Conservation (phyloP, 1,140 invertebrate genomes). For the Zaprionus gabonicus region DNA sequence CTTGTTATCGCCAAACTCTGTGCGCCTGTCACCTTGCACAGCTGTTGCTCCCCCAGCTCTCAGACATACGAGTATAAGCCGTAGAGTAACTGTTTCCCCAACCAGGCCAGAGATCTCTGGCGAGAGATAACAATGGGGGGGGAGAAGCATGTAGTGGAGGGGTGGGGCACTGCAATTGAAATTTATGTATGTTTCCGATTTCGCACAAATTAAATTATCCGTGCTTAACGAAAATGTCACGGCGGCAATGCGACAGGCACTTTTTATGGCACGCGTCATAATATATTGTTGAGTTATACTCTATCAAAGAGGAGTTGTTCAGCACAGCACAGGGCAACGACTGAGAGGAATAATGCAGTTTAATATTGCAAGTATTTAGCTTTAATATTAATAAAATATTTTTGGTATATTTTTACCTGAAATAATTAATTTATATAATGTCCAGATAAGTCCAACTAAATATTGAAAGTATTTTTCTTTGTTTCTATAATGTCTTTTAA, state of each 20-base stretch:
- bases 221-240: slow-evolving; percentile 68
- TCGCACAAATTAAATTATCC: slow-evolving; percentile 72
- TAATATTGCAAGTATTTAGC: no score
- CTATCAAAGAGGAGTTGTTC: background rate
- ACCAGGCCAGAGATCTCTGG: background rate
- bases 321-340: background rate
- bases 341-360: background rate
- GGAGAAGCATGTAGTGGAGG: background rate
- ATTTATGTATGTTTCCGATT: slow-evolving; percentile 40
- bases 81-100: background rate
- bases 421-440: background rate
- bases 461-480: no score
- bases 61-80: background rate
- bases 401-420: background rate
- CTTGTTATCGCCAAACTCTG: slow-evolving; percentile 18
- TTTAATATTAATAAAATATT: no score
- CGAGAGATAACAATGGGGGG: background rate
- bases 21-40: slow-evolving; percentile 17
- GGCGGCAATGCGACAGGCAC: slow-evolving; percentile 15
- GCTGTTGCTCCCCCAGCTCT: background rate
- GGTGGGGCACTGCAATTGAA: slow-evolving; percentile 8
- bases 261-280: slow-evolving; percentile 30
- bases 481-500: no score
- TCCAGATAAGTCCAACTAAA: no score
- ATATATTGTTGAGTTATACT: slow-evolving; percentile 19